Evolutionary conservation across 2,888 invertebrate species (phyloP), one percentile per base, ranked within the genome.

Genomic region (Drosophila buzzatii): DNA sequence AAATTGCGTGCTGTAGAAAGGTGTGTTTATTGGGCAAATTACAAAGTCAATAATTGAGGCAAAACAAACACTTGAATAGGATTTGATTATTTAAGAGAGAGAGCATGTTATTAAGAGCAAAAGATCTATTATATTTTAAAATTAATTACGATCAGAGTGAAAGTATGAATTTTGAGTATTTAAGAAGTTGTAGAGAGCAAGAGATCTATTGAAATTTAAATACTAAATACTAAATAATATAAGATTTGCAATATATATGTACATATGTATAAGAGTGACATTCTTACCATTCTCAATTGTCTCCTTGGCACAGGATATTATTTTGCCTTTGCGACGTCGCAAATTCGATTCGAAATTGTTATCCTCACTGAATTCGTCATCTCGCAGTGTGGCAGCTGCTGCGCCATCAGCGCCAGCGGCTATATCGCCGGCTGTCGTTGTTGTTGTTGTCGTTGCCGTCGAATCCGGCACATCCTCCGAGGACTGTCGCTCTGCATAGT

Each of bases 281-380:
- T 56, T 85, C 92, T 91, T 79, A 93, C 93, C 93, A 76, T 93
- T 92, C 85, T 93, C 93, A 76, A 93, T 93, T 58, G 93, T 93
- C 87, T 93, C 93, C 90, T 93, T 93, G 88, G 93, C 93, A 91
- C 93, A 93, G 68, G 93, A 92, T 87, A 93, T 93, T 73, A 93
- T 93, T 92, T 93, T 93, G 65, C 93, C 93, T 82, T 93, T 93
- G 70, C 93, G 92, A 76, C 93, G 90, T 70, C 93, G 91, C 55
- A 93, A 87, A 89, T 93, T 93, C 60, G 93, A 92, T 83, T 93
- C 93, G 65, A 93, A 92, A 84, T 92, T 92, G 81, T 92, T 92
- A 70, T 91, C 92, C 76, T 92, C 92, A 70, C 86, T 91, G 73
- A 88, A 90, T 74, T 93, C 92, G 74, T 90, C 90, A 37, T 85